A percentile compares a stretch with the other conserved stretches of the same genome.
Conservation (phyloP, 2,888 invertebrate genomes). For the Acronicta psi region DNA sequence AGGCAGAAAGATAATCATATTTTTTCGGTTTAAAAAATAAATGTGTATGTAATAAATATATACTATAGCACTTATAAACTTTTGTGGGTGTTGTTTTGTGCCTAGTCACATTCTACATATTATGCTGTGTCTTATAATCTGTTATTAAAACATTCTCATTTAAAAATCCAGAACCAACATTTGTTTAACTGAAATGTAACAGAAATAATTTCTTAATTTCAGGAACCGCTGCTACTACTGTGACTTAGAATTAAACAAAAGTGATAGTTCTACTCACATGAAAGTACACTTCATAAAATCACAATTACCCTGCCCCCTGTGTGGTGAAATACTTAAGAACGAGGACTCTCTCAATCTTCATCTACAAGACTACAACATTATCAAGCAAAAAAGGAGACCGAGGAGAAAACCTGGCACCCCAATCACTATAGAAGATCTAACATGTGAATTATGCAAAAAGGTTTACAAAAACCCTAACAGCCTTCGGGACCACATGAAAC, state of each 20-base stretch:
- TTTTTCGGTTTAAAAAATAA: too few species aligned
- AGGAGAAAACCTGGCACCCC: constrained; percentile 78
- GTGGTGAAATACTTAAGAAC: constrained; percentile 77
- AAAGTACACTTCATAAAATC: constrained; percentile 69
- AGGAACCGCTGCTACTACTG: constrained; percentile 74
- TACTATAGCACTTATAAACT: too few species aligned
- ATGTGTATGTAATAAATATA: too few species aligned
- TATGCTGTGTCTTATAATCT: too few species aligned
- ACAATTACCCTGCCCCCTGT: constrained; percentile 70
- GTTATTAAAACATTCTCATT: too few species aligned
- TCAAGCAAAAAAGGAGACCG: constrained; percentile 70
- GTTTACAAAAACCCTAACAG: constrained; percentile 77
- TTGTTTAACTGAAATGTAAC: not conserved
- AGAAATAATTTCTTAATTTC: constrained; percentile 48
- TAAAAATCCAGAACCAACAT: too few species aligned
- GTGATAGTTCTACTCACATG: constrained; percentile 62
- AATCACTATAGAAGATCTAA: constrained; percentile 78
- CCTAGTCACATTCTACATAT: too few species aligned
- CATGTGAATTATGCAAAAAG: constrained; percentile 78
- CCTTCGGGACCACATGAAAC: constrained; percentile 87
- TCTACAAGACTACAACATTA: constrained; percentile 66
- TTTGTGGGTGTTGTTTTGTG: too few species aligned
- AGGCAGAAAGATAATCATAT: too few species aligned
- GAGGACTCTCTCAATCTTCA: constrained; percentile 73
- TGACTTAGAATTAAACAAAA: constrained; percentile 59